Evolutionary conservation across 2,888 invertebrate genomes (phyloP).

Genomic region (Dione juno): DNA sequence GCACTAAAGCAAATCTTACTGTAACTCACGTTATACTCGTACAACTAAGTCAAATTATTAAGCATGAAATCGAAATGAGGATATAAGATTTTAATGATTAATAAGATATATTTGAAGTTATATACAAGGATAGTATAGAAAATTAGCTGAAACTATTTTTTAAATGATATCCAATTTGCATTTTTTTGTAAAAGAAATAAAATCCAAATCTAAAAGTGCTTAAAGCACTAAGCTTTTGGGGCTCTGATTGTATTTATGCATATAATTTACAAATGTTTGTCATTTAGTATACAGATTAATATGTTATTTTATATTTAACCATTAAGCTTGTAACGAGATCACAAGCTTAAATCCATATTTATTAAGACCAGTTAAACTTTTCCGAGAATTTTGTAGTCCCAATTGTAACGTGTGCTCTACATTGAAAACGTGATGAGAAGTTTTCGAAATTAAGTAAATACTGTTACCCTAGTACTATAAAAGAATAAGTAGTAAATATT

Average conservation of each 20-base stretch:
- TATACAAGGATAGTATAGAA: not conserved
- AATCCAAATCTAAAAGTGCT: too few species aligned
- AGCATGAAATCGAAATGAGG: not conserved
- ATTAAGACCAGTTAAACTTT: slow-evolving; percentile 29
- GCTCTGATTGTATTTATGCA: not conserved
- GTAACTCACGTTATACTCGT: slow-evolving; percentile 20
- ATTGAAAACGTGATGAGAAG: slow-evolving; percentile 24
- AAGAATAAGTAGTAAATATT: not conserved
- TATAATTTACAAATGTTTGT: not conserved
- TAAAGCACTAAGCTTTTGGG: too few species aligned
- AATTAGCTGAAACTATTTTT: too few species aligned
- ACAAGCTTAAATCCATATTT: slow-evolving; percentile 29
- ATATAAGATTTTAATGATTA: not conserved
- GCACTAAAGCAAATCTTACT: slow-evolving; percentile 23
- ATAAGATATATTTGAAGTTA: not conserved
- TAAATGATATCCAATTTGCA: too few species aligned
- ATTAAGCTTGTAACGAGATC: slow-evolving; percentile 19
- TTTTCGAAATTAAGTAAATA: not conserved
- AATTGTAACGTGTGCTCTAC: slow-evolving; percentile 25
- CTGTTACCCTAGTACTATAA: not conserved
- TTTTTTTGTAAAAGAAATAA: too few species aligned
- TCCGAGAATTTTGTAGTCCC: slow-evolving; percentile 22
- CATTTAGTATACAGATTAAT: not conserved
- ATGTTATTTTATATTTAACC: slow-evolving; percentile 12
- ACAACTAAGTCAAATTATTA: slow-evolving; percentile 19